phyloP scores from a whole-genome alignment of 1,140 invertebrate species.

The Drosophila arizonae region DNA sequence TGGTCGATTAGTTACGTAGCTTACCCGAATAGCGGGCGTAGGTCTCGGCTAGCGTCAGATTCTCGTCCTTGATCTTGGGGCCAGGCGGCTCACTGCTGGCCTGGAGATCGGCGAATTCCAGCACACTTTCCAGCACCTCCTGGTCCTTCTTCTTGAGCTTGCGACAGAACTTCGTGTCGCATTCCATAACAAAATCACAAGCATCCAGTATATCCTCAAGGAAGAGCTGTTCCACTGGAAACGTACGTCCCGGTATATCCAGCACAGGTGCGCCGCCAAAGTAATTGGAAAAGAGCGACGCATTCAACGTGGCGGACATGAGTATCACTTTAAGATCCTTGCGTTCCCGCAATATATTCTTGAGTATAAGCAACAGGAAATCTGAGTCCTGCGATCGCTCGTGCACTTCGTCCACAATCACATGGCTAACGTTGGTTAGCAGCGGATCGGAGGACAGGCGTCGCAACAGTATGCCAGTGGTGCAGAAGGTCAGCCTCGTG shows the following conservation, averaged over 20 bases:
- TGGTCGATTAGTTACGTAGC: not conserved
- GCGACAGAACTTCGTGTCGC: slow-evolving; percentile 87
- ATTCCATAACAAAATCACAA: slow-evolving; percentile 88
- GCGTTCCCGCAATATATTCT: slow-evolving; percentile 87
- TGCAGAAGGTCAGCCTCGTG: slow-evolving; percentile 94
- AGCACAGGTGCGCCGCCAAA: slow-evolving; percentile 88
- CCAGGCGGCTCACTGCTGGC: slow-evolving; percentile 84
- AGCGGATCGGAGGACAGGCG: slow-evolving; percentile 90
- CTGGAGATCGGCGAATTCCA: slow-evolving; percentile 86
- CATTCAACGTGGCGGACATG: slow-evolving; percentile 94
- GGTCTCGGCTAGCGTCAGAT: slow-evolving; percentile 86
- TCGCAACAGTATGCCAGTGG: slow-evolving; percentile 94
- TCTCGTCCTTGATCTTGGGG: slow-evolving; percentile 87
- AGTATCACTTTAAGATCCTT: slow-evolving; percentile 91
- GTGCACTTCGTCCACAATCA: slow-evolving; percentile 96
- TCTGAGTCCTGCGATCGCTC: slow-evolving; percentile 95
- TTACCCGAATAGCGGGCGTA: slow-evolving; percentile 85
- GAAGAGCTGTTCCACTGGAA: slow-evolving; percentile 91
- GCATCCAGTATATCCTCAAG: slow-evolving; percentile 90
- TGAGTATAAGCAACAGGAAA: slow-evolving; percentile 91
- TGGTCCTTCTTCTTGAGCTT: slow-evolving; percentile 85
- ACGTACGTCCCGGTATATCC: slow-evolving; percentile 91
- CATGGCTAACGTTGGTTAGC: slow-evolving; percentile 88
- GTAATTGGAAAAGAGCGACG: slow-evolving; percentile 90
- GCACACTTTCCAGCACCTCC: slow-evolving; percentile 67